phyloP scores from a whole-genome alignment of 2,113 vertebrate genomes.

The Muntiacus reevesi region DNA sequence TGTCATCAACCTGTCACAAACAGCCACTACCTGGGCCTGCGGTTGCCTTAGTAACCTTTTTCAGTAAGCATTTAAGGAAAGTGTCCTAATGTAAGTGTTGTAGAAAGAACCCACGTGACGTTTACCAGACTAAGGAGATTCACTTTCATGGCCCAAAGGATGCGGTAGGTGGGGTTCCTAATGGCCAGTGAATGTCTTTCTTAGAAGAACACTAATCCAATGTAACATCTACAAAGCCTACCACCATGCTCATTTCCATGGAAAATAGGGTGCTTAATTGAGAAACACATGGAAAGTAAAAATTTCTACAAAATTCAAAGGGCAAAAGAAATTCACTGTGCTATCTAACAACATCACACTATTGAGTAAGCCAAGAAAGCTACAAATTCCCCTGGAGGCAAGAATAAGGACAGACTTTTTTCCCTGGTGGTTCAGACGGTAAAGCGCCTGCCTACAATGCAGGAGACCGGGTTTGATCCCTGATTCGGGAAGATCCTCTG shows the following conservation, averaged over 20 bases:
- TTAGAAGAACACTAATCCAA: not conserved
- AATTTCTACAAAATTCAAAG: not conserved
- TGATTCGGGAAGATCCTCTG: too few relatives aligned
- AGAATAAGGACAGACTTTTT: not conserved
- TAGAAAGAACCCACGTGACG: not conserved
- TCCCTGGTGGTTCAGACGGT: too few relatives aligned
- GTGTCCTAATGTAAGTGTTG: not conserved
- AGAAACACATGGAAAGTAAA: not conserved
- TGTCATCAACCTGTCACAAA: not conserved
- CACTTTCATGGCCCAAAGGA: not conserved
- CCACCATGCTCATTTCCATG: not conserved
- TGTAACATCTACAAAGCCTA: not conserved
- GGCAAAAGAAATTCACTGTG: not conserved
- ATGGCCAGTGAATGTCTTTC: not conserved
- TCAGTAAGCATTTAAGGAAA: not conserved
- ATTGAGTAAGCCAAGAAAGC: not conserved
- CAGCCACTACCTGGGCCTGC: not conserved
- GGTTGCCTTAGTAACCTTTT: slow-evolving; percentile 16
- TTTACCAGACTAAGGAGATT: not conserved
- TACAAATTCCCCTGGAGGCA: not conserved
- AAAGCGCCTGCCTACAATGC: too few relatives aligned
- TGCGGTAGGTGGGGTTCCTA: not conserved
- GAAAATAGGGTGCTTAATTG: not conserved
- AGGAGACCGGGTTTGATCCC: too few relatives aligned
- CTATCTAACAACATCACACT: not conserved